These are phyloP conservation scores for Pseudomyrmex concolor DNA, from an alignment of 1,140 invertebrate genomes.

Conservation along the genomic window DNA sequence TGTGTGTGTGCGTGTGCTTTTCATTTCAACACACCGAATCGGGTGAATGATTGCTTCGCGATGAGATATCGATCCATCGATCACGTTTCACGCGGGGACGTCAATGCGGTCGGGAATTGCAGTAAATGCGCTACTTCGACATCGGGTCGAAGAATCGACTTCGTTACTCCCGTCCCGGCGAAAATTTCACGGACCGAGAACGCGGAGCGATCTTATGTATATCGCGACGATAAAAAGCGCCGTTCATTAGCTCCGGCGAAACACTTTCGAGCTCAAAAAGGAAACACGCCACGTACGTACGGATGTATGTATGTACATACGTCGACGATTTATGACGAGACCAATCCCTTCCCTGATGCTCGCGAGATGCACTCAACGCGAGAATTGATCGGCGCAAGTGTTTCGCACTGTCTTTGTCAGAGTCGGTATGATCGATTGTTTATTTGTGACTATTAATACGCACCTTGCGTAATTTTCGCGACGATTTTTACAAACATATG, in stretches of 20 bases:
- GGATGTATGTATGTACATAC: background rate
- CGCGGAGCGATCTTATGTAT: conserved; percentile 40
- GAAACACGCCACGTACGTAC: conserved; percentile 12
- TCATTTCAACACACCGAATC: conserved; percentile 5
- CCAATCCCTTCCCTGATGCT: background rate
- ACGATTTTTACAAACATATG: too few species aligned
- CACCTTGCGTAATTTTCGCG: too few species aligned
- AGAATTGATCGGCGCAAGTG: conserved; percentile 8
- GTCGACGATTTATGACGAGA: conserved; percentile 38
- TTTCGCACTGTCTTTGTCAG: background rate
- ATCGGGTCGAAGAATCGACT: conserved; percentile 50
- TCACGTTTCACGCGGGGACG: conserved; percentile 38
- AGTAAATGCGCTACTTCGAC: conserved; percentile 56
- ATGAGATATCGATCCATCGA: conserved; percentile 59
- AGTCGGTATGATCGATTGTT: conserved; percentile 10
- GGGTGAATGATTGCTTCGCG: conserved; percentile 33
- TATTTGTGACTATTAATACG: background rate
- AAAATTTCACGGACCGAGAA: conserved; percentile 43
- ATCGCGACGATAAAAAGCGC: conserved; percentile 40
- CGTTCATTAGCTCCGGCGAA: conserved; percentile 48
- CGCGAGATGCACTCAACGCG: conserved; percentile 26
- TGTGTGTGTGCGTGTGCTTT: background rate
- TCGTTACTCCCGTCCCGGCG: conserved; percentile 46
- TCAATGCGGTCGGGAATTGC: conserved; percentile 52
- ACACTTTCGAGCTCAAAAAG: conserved; percentile 51